Conservation (phyloP, 2,797 vertebrate genomes). For the Sebastes glaucus region DNA sequence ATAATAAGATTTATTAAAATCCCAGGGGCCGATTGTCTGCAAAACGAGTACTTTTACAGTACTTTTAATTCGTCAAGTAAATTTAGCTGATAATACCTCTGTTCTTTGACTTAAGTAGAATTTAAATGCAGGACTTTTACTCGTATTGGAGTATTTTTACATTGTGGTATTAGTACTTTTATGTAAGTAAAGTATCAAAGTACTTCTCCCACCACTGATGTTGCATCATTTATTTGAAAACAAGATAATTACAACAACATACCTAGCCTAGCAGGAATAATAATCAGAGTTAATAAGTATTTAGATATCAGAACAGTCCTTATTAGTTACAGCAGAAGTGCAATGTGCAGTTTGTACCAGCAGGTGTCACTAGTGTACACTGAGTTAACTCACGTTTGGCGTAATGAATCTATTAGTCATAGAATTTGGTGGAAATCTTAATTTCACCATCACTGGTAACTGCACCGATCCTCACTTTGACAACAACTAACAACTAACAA, state of each 20-base stretch:
- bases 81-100: neutral
- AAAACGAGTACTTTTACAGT: neutral
- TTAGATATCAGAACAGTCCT: neutral
- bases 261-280: neutral
- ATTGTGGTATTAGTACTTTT: neutral
- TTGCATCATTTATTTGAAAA: neutral
- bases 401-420: neutral
- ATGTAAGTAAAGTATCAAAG: neutral
- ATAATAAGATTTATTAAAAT: neutral
- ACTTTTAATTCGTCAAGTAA: neutral
- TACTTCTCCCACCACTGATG: neutral
- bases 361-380: neutral
- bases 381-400: neutral
- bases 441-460: neutral
- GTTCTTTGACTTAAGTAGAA: neutral
- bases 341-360: neutral
- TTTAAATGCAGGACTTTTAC: neutral
- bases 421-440: neutral
- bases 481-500: too few species aligned
- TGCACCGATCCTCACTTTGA: neutral
- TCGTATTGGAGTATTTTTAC: neutral
- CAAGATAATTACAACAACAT: neutral
- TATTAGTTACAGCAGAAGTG: neutral
- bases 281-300: neutral
- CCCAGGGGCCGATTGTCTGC: neutral